phyloP scores from a whole-genome alignment of 2,888 invertebrate genomes.

The Stenurella melanura region DNA sequence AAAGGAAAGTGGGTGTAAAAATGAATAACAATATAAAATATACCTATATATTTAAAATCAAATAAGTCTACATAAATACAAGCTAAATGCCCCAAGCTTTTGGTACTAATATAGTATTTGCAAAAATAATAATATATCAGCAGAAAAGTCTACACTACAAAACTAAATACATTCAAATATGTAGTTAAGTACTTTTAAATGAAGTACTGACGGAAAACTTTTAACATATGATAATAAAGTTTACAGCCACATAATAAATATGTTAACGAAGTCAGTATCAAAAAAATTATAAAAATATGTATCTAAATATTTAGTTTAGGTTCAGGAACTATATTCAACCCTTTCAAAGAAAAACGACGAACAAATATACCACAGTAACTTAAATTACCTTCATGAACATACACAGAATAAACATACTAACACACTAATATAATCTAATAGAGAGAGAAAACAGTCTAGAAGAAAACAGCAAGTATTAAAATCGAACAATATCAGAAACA shows the following conservation, averaged over 20 bases:
- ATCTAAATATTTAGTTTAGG: conserved; percentile 1
- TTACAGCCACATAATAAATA: not conserved
- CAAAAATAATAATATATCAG: conserved; percentile 45
- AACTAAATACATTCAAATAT: not conserved
- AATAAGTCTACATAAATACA: conserved; percentile 56
- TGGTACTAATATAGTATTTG: conserved; percentile 44
- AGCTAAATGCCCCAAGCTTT: conserved; percentile 44
- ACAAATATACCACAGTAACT: not conserved
- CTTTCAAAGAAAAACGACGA: conserved; percentile 1
- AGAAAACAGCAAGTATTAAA: not conserved
- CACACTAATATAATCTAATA: not conserved
- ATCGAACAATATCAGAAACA: not conserved
- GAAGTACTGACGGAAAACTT: conserved; percentile 19
- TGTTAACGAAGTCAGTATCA: not conserved
- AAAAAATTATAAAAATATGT: not conserved
- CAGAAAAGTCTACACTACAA: conserved; percentile 17
- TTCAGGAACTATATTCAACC: conserved; percentile 16
- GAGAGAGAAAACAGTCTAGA: not conserved
- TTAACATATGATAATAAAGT: not conserved
- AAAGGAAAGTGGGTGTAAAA: conserved; percentile 49
- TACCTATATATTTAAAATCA: conserved; percentile 58
- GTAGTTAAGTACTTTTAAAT: conserved; percentile 33
- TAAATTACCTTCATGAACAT: not conserved
- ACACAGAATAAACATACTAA: not conserved
- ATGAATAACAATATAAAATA: conserved; percentile 53